These are phyloP conservation scores for Pteromalus puparum DNA, from an alignment of 1,140 invertebrate genomes.

Conservation along the genomic window DNA sequence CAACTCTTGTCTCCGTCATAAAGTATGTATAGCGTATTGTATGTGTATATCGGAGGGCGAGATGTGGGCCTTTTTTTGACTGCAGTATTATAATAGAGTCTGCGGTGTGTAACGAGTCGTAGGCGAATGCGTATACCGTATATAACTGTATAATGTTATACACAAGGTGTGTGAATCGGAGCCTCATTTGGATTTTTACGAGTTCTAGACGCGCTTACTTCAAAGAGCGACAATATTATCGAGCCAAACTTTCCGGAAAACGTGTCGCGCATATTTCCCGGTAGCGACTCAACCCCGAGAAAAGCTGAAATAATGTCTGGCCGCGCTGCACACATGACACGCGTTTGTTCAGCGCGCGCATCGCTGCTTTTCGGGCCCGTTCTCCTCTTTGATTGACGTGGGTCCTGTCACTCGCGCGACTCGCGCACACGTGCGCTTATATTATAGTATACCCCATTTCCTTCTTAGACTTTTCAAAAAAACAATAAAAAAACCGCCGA, in stretches of 20 bases:
- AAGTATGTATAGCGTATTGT: neutral
- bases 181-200: too few species aligned
- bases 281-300: neutral
- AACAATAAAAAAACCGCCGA: too few species aligned
- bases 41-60: neutral
- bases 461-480: too few species aligned
- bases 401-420: slow-evolving; percentile 23
- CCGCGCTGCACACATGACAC: too few species aligned
- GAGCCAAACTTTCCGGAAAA: neutral
- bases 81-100: too few species aligned
- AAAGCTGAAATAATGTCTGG: neutral
- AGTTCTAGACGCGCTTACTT: too few species aligned
- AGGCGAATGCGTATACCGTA: too few species aligned
- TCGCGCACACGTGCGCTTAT: slow-evolving; percentile 7
- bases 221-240: too few species aligned
- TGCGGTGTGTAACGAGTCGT: too few species aligned
- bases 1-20: neutral
- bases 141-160: too few species aligned
- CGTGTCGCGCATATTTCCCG: neutral
- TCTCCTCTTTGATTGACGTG: slow-evolving; percentile 38
- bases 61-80: neutral
- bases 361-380: neutral
- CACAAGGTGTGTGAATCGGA: too few species aligned
- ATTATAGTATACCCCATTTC: too few species aligned
- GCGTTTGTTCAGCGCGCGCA: neutral